phyloP scores from a whole-genome alignment of 2,888 invertebrate species.

The Penaeus monodon region DNA sequence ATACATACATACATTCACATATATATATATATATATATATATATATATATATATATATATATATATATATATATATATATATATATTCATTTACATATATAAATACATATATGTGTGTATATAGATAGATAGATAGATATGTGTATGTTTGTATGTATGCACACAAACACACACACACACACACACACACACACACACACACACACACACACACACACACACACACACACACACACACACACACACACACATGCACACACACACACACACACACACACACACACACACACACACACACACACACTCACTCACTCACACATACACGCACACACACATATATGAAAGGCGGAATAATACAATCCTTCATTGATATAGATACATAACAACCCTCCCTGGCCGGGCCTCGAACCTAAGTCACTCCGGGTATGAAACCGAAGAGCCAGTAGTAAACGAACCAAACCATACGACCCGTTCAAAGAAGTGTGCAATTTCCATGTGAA shows the following conservation, averaged over 20 bases:
- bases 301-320: neutral
- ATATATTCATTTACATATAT: neutral
- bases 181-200: neutral
- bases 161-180: neutral
- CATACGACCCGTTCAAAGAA: too few species aligned
- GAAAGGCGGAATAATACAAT: too few species aligned
- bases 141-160: neutral
- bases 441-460: too few species aligned
- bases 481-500: too few species aligned
- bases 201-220: neutral
- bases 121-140: neutral
- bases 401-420: too few species aligned
- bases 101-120: neutral
- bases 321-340: neutral
- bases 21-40: conserved; percentile 14
- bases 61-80: neutral
- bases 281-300: neutral
- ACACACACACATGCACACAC: neutral
- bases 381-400: too few species aligned
- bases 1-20: conserved; percentile 12
- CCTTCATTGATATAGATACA: too few species aligned
- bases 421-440: too few species aligned
- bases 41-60: neutral
- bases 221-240: neutral
- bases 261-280: neutral